Conservation (phyloP, 2,888 invertebrate species). For the Ennomos erosarius region DNA sequence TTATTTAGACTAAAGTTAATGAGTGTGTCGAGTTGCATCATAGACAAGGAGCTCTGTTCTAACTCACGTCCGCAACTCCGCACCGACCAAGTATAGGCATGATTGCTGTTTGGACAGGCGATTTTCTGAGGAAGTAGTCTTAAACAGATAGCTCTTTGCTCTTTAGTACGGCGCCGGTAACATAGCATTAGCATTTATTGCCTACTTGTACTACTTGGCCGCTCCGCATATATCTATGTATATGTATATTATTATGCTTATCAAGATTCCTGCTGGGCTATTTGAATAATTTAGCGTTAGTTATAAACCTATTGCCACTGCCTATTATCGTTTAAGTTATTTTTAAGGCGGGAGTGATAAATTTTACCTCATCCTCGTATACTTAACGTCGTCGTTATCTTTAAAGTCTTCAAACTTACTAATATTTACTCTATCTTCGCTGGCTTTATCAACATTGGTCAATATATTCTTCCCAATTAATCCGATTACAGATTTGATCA, state of each 20-base stretch:
- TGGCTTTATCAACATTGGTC: too few species aligned
- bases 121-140: constrained; percentile 67
- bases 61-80: constrained; percentile 1
- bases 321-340: neutral
- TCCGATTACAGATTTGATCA: too few species aligned
- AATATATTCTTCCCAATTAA: too few species aligned
- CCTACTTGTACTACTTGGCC: constrained; percentile 23
- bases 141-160: constrained; percentile 51
- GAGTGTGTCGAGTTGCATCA: constrained; percentile 56
- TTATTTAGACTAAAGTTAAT: constrained; percentile 22
- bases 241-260: constrained; percentile 18
- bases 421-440: too few species aligned
- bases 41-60: constrained; percentile 45
- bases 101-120: constrained; percentile 57
- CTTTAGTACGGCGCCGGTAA: constrained; percentile 38
- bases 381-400: too few species aligned
- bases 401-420: too few species aligned
- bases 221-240: constrained; percentile 17
- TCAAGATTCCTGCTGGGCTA: constrained; percentile 26
- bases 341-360: too few species aligned
- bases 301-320: constrained; percentile 11
- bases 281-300: constrained; percentile 30
- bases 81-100: constrained; percentile 36
- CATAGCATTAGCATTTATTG: constrained; percentile 53
- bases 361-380: too few species aligned